Percentiles rank a stretch among this genome's conserved stretches.
Conservation (phyloP, 2,797 vertebrate species). For the Hybognathus amarus region DNA sequence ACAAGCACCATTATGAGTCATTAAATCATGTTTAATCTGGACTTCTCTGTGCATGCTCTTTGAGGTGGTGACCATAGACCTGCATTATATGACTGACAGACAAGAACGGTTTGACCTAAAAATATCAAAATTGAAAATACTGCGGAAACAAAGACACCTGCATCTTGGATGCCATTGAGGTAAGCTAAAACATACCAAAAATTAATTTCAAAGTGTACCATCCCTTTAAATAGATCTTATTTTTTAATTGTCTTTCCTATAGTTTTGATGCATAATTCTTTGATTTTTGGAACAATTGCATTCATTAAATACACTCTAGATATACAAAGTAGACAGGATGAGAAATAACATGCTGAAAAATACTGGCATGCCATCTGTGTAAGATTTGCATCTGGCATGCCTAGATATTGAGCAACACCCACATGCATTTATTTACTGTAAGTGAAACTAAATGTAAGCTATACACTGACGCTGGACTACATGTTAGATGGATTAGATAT, state of each 20-base stretch:
- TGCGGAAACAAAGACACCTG: too few relatives aligned
- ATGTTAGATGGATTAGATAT: background rate
- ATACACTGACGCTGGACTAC: background rate
- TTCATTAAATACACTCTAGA: background rate
- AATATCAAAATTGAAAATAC: too few relatives aligned
- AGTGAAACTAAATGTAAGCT: constrained; percentile 34
- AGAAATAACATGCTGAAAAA: background rate
- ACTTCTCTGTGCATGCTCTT: too few relatives aligned
- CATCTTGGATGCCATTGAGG: too few relatives aligned
- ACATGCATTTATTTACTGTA: constrained; percentile 22
- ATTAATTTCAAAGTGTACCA: too few relatives aligned
- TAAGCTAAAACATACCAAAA: too few relatives aligned
- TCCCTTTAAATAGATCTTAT: background rate
- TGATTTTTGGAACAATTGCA: background rate
- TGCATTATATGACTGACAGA: too few relatives aligned
- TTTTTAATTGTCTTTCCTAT: background rate
- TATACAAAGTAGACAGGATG: background rate
- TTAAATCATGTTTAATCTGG: too few relatives aligned
- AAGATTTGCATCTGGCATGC: background rate
- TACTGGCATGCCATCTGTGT: background rate
- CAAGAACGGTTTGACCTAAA: too few relatives aligned
- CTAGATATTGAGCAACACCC: background rate
- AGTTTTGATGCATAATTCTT: background rate
- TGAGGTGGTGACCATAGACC: too few relatives aligned
- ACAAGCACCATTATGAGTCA: too few relatives aligned